phyloP scores from a whole-genome alignment of 2,113 vertebrate genomes.

The Aspidoscelis tigris region DNA sequence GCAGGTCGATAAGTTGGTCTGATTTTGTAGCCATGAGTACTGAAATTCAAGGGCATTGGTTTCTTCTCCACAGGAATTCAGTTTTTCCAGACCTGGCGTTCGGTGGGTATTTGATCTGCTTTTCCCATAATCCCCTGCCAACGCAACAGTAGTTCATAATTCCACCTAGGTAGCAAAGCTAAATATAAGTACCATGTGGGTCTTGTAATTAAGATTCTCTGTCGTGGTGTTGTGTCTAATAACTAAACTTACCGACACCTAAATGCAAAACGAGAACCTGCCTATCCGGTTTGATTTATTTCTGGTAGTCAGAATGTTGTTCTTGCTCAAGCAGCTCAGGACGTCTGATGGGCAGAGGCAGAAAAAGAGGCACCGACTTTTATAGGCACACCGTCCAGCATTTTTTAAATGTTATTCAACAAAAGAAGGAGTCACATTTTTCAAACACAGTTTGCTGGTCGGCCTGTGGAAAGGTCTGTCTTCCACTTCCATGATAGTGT shows the following conservation, averaged over 20 bases:
- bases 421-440: conserved; percentile 62
- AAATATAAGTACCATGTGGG: not conserved
- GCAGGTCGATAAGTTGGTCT: too few species aligned
- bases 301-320: not conserved
- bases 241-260: not conserved
- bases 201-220: too few species aligned
- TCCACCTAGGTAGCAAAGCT: not conserved
- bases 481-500: conserved; percentile 51
- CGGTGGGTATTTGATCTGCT: not conserved
- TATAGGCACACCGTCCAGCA: not conserved
- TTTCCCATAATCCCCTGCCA: not conserved
- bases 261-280: not conserved
- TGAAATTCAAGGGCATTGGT: too few species aligned
- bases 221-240: not conserved
- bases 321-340: not conserved
- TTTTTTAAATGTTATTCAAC: conserved; percentile 49
- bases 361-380: conserved; percentile 43
- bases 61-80: too few species aligned
- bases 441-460: conserved; percentile 22
- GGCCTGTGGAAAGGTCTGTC: not conserved
- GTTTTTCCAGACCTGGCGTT: too few species aligned
- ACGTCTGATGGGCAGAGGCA: conserved; percentile 34
- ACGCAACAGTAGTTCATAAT: too few species aligned
- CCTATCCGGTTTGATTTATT: not conserved
- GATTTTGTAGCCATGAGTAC: too few species aligned